Evolutionary conservation across 2,113 vertebrate genomes (phyloP).

Genomic region (Coptodon bakossiorum): DNA sequence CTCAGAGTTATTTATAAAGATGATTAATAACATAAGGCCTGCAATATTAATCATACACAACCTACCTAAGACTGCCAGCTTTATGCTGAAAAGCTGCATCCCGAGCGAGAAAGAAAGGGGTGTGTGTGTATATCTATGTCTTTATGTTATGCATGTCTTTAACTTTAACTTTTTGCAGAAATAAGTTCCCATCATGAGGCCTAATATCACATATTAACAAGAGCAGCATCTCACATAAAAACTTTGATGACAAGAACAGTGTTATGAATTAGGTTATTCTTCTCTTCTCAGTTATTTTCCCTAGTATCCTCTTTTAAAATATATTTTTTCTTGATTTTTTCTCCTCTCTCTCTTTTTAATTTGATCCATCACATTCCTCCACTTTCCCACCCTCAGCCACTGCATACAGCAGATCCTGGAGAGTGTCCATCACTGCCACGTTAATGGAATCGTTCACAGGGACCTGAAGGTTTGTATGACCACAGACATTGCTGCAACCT

Average conservation of each 20-base stretch:
- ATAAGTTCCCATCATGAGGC: not conserved
- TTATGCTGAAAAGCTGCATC: conserved; percentile 21
- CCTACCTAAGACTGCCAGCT: conserved; percentile 19
- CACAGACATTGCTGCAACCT: not conserved
- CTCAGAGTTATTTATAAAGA: conserved; percentile 66
- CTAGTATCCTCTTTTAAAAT: not conserved
- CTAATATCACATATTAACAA: not conserved
- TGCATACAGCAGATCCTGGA: conserved; percentile 82
- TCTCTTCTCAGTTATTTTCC: not conserved
- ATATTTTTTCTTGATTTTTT: not conserved
- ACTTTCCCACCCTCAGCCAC: conserved; percentile 57
- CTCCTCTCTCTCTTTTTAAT: not conserved
- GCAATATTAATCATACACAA: conserved; percentile 53
- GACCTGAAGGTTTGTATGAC: conserved; percentile 76
- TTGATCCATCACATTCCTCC: not conserved
- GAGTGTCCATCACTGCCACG: conserved; percentile 79
- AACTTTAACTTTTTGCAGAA: not conserved
- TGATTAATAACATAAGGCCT: conserved; percentile 60
- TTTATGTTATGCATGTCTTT: not conserved
- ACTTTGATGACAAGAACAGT: not conserved
- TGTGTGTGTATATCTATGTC: not conserved
- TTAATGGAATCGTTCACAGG: conserved; percentile 77
- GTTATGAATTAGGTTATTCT: not conserved
- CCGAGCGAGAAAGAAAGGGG: not conserved
- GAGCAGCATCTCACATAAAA: not conserved